Percentiles rank a stretch among this genome's conserved stretches.
These are phyloP conservation scores for Leptinotarsa lineolata DNA, from an alignment of 1,140 invertebrate genomes.

Conservation along the genomic window DNA sequence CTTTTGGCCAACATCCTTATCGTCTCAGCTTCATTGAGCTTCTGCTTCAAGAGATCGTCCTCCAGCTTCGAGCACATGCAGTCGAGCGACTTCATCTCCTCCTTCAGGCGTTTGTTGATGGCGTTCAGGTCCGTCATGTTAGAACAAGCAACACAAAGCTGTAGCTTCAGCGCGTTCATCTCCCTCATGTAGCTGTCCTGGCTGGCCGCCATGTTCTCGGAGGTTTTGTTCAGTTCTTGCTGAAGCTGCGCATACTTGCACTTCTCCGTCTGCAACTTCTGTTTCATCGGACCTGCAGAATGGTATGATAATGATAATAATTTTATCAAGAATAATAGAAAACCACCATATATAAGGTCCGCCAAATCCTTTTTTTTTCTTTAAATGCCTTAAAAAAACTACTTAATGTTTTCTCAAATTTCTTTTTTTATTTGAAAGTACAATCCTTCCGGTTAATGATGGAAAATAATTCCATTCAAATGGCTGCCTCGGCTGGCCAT, in stretches of 20 bases:
- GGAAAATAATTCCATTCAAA: no score
- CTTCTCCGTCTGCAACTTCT: constrained; percentile 38
- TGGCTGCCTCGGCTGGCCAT: no score
- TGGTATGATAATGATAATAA: no score
- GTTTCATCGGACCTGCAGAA: constrained; percentile 35
- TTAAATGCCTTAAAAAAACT: no score
- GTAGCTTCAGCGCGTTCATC: constrained; percentile 43
- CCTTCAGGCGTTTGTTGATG: constrained; percentile 8
- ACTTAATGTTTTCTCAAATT: no score
- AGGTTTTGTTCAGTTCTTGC: constrained; percentile 36
- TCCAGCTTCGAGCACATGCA: constrained; percentile 45
- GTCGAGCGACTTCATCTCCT: constrained; percentile 39
- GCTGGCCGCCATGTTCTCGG: constrained; percentile 35
- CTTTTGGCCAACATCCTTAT: constrained; percentile 39
- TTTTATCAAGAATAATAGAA: no score
- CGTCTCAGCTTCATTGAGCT: constrained; percentile 50
- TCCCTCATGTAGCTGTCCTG: constrained; percentile 37
- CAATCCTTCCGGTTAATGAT: no score
- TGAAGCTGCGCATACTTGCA: constrained; percentile 39
- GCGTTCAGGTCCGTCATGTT: constrained; percentile 44
- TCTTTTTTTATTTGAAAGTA: no score
- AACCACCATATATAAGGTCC: no score
- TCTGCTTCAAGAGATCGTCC: constrained; percentile 50
- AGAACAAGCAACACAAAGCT: constrained; percentile 40
- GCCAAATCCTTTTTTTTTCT: no score